phyloP scores from a whole-genome alignment of 2,113 vertebrate genomes.

The Crotalus helleri region DNA sequence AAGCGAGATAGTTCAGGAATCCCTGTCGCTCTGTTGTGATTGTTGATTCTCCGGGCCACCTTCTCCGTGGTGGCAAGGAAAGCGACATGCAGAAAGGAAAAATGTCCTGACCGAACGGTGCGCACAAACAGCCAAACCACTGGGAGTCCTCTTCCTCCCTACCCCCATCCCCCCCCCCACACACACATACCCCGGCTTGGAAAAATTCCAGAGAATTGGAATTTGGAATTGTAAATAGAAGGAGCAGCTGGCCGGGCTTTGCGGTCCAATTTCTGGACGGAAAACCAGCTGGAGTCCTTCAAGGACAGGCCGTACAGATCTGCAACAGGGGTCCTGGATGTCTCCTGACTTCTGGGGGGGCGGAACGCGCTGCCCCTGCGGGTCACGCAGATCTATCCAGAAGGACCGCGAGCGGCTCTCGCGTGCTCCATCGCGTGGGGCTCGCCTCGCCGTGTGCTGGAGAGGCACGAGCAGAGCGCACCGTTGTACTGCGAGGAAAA shows the following conservation, averaged over 20 bases:
- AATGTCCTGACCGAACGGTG: not conserved
- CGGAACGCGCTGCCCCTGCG: not conserved
- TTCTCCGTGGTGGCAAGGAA: not conserved
- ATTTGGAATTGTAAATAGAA: conserved; percentile 21
- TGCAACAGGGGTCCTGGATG: not conserved
- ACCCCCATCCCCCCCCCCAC: no score
- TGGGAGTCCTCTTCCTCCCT: no score
- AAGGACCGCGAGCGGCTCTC: not conserved
- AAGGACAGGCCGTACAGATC: not conserved
- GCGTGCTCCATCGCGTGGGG: rapidly evolving
- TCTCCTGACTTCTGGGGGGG: not conserved
- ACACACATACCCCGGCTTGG: not conserved
- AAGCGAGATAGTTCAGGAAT: not conserved
- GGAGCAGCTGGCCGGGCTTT: no score
- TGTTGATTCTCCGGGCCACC: not conserved
- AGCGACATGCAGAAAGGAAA: not conserved
- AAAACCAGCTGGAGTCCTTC: not conserved
- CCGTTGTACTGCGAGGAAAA: not conserved
- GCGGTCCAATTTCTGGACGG: no score
- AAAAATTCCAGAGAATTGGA: not conserved
- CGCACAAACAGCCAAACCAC: not conserved
- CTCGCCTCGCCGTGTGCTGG: no score
- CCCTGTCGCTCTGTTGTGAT: not conserved
- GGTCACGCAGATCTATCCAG: not conserved
- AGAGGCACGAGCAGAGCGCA: not conserved